A percentile compares a stretch with the other conserved stretches of the same genome.
phyloP scores from a whole-genome alignment of 2,888 invertebrate species.

The Nymphalis c-album region DNA sequence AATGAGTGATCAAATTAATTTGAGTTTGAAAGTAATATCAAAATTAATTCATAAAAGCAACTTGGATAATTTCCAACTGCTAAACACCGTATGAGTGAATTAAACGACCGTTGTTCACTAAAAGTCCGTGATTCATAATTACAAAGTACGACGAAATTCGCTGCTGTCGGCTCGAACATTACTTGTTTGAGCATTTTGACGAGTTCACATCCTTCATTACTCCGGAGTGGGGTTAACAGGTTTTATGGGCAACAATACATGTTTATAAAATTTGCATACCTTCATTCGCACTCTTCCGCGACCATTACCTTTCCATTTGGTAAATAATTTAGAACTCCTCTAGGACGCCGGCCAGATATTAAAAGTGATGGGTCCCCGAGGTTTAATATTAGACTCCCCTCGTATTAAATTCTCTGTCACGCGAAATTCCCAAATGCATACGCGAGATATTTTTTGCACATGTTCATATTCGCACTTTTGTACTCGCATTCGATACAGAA shows the following conservation, averaged over 20 bases:
- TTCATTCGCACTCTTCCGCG: slow-evolving; percentile 77
- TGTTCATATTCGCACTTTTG: slow-evolving; percentile 78
- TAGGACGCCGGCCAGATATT: slow-evolving; percentile 79
- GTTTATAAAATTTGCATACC: slow-evolving; percentile 80
- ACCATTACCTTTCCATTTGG: slow-evolving; percentile 81
- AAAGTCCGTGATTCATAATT: slow-evolving; percentile 57
- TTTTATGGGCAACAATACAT: slow-evolving; percentile 71
- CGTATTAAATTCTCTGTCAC: slow-evolving; percentile 81
- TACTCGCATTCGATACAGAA: slow-evolving; percentile 77
- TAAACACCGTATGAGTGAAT: slow-evolving; percentile 37
- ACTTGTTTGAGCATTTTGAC: slow-evolving; percentile 47
- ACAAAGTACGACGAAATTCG: slow-evolving; percentile 59
- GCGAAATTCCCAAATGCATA: slow-evolving; percentile 81
- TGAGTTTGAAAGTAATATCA: slow-evolving; percentile 8
- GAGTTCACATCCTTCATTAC: slow-evolving; percentile 64
- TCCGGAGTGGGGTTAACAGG: slow-evolving; percentile 55
- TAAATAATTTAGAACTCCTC: slow-evolving; percentile 81
- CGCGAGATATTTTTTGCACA: slow-evolving; percentile 81
- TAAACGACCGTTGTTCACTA: slow-evolving; percentile 37
- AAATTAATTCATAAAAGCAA: slow-evolving; percentile 10
- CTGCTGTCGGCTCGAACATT: slow-evolving; percentile 52
- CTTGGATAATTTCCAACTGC: slow-evolving; percentile 30
- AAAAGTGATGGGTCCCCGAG: slow-evolving; percentile 81
- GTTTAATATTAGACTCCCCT: slow-evolving; percentile 81
- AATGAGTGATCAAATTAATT: not conserved